Evolutionary conservation across 2,888 invertebrate genomes (phyloP).

Genomic region (Zygaena filipendulae): DNA sequence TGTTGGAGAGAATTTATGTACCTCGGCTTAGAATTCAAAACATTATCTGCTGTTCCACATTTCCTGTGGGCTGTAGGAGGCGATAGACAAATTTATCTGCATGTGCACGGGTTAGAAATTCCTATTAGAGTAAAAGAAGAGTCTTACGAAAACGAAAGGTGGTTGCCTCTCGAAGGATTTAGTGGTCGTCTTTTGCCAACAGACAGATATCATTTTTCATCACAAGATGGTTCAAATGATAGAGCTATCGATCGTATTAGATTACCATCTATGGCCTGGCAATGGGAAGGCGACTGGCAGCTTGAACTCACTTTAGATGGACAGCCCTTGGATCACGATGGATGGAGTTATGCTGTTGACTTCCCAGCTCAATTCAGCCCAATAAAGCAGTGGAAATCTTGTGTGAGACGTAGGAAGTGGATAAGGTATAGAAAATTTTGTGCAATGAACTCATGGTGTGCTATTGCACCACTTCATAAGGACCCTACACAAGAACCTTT

Average conservation of each 20-base stretch:
- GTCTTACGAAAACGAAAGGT: constrained; percentile 93
- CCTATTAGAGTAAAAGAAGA: constrained; percentile 92
- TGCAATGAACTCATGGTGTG: constrained; percentile 93
- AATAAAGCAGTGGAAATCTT: constrained; percentile 89
- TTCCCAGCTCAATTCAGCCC: constrained; percentile 86
- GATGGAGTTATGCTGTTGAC: constrained; percentile 94
- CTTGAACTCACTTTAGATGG: constrained; percentile 86
- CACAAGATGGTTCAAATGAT: constrained; percentile 82
- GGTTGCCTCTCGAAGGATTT: constrained; percentile 92
- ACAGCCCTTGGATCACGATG: constrained; percentile 88
- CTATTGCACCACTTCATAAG: constrained; percentile 88
- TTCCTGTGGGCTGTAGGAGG: constrained; percentile 94
- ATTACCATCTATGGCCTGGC: constrained; percentile 94
- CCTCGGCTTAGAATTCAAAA: constrained; percentile 88
- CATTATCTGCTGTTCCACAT: constrained; percentile 84
- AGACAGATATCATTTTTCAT: constrained; percentile 88
- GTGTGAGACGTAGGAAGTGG: constrained; percentile 91
- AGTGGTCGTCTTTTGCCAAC: constrained; percentile 86
- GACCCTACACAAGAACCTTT: constrained; percentile 94
- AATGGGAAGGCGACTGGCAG: constrained; percentile 96
- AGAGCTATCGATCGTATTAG: constrained; percentile 83
- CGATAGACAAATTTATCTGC: constrained; percentile 92
- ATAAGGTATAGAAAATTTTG: constrained; percentile 87
- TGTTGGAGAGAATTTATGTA: constrained; percentile 91
- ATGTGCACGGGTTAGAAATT: constrained; percentile 89